Conservation (phyloP, 2,797 vertebrate genomes). For the Anolis apletophallus region DNA sequence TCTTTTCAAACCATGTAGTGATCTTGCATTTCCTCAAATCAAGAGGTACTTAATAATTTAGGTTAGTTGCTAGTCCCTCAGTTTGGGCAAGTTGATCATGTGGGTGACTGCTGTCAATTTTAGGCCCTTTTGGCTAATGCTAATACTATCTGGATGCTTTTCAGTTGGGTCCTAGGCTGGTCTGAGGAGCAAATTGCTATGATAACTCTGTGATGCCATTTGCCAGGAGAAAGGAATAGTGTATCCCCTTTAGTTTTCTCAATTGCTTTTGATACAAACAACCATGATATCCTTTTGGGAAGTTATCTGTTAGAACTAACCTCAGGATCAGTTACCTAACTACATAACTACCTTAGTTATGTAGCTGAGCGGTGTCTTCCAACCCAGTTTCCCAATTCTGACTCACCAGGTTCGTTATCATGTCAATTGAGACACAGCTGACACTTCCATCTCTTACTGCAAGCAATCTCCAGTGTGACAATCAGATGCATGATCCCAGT, state of each 20-base stretch:
- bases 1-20: not conserved
- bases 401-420: no score
- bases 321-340: no score
- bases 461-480: no score
- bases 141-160: not conserved
- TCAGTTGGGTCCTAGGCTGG: not conserved
- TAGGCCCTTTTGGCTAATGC: not conserved
- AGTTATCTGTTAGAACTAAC: no score
- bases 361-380: no score
- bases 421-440: no score
- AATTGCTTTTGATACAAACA: not conserved
- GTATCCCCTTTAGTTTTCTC: not conserved
- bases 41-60: not conserved
- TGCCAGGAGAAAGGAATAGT: not conserved
- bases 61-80: not conserved
- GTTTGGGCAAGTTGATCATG: not conserved
- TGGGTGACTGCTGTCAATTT: not conserved
- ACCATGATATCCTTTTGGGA: not conserved
- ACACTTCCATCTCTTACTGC: no score
- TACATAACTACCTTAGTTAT: no score
- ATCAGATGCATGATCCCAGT: no score
- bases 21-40: not conserved
- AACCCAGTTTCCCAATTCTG: no score
- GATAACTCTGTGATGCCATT: not conserved
- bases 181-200: not conserved